These are phyloP conservation scores for Drosophila longiperda DNA, from an alignment of 2,888 invertebrate genomes.

Conservation along the genomic window DNA sequence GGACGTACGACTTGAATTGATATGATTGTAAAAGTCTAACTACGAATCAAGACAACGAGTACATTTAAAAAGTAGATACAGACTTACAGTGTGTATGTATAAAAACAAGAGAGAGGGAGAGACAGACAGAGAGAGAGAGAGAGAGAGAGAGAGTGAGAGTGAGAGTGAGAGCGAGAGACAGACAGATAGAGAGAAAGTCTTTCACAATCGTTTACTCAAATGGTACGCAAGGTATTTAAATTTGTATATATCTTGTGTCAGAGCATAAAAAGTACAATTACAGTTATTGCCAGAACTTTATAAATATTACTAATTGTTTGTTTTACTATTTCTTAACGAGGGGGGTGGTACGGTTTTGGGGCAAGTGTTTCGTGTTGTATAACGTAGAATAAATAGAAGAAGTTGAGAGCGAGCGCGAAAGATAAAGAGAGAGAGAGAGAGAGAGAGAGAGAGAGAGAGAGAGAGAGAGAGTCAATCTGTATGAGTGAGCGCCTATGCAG, in stretches of 20 bases:
- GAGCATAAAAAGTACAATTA: slow-evolving; percentile 47
- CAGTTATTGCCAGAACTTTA: slow-evolving; percentile 52
- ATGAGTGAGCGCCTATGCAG: neutral
- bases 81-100: slow-evolving; percentile 6
- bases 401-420: slow-evolving; percentile 28
- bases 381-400: slow-evolving; percentile 29
- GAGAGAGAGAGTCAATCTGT: neutral
- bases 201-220: slow-evolving; percentile 57
- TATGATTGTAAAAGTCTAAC: slow-evolving; percentile 65
- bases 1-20: slow-evolving; percentile 30
- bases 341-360: slow-evolving; percentile 30
- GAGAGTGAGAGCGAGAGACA: slow-evolving; percentile 35
- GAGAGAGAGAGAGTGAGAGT: slow-evolving; percentile 5
- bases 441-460: slow-evolving; percentile 13
- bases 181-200: slow-evolving; percentile 41
- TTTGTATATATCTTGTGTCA: slow-evolving; percentile 22
- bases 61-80: slow-evolving; percentile 38
- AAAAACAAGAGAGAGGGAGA: slow-evolving; percentile 16
- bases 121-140: slow-evolving; percentile 14
- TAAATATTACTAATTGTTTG: slow-evolving; percentile 8
- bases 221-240: slow-evolving; percentile 48
- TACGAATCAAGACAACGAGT: slow-evolving; percentile 58
- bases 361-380: slow-evolving; percentile 34
- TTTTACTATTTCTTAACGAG: slow-evolving; percentile 13
- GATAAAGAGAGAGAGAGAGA: slow-evolving; percentile 15